These are phyloP conservation scores for Coenonympha glycerion DNA, from an alignment of 2,888 invertebrate genomes.

Conservation along the genomic window DNA sequence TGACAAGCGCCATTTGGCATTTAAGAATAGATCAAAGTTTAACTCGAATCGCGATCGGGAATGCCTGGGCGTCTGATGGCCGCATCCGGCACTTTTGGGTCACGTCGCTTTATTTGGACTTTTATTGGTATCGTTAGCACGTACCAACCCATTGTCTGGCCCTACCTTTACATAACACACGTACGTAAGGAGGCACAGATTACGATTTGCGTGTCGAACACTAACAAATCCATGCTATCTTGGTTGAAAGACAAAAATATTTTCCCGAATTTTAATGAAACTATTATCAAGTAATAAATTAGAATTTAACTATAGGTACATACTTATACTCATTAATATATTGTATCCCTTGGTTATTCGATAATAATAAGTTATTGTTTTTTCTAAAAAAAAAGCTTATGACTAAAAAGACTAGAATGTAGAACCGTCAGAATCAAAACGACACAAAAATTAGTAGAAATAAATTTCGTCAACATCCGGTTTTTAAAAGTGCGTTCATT, in stretches of 20 bases:
- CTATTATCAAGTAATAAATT: too few species aligned
- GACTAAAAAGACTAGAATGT: too few species aligned
- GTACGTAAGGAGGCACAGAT: not conserved
- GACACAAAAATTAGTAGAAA: not conserved
- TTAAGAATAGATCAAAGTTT: conserved; percentile 65
- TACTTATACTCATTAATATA: too few species aligned
- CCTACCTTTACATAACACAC: not conserved
- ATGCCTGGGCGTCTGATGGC: conserved; percentile 47
- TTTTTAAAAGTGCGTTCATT: not conserved
- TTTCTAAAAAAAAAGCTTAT: too few species aligned
- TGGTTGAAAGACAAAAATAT: too few species aligned
- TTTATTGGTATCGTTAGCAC: conserved; percentile 6
- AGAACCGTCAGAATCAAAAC: not conserved
- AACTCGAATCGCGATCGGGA: conserved; percentile 40
- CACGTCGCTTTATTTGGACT: conserved; percentile 16
- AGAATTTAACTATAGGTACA: too few species aligned
- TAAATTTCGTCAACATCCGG: not conserved
- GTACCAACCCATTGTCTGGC: conserved; percentile 12
- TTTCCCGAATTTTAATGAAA: too few species aligned
- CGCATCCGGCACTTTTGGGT: conserved; percentile 19
- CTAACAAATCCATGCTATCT: too few species aligned
- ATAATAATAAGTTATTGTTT: too few species aligned
- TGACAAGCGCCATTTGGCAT: conserved; percentile 53
- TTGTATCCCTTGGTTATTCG: too few species aligned
- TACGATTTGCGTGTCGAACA: not conserved